phyloP scores from a whole-genome alignment of 2,888 invertebrate species.

The Eudemis profundana region DNA sequence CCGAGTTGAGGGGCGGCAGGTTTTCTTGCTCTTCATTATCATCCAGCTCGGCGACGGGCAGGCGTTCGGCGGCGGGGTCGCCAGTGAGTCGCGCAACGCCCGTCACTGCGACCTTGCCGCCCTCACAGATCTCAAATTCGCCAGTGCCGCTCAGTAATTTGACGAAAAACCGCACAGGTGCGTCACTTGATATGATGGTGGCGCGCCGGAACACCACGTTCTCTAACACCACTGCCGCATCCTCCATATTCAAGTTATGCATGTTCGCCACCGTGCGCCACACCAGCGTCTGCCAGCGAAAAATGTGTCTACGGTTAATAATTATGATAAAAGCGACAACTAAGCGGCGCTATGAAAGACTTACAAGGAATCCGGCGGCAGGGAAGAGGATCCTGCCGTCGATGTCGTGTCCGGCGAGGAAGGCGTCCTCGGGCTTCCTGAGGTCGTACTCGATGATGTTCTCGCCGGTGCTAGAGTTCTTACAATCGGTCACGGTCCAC shows the following conservation, averaged over 20 bases:
- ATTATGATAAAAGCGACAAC: background rate
- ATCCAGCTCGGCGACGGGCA: constrained; percentile 73
- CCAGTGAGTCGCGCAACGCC: constrained; percentile 89
- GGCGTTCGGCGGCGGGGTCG: constrained; percentile 86
- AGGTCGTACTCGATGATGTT: too few relatives aligned
- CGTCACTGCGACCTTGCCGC: constrained; percentile 92
- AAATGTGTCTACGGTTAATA: constrained; percentile 87
- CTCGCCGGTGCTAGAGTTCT: constrained; percentile 88
- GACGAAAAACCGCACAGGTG: constrained; percentile 91
- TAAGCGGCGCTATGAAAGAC: constrained; percentile 47
- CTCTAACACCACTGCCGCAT: too few relatives aligned
- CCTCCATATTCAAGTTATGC: constrained; percentile 89
- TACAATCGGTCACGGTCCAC: constrained; percentile 94
- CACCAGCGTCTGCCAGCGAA: too few relatives aligned
- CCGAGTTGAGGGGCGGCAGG: constrained; percentile 83
- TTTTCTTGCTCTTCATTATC: constrained; percentile 65
- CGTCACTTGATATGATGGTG: constrained; percentile 95
- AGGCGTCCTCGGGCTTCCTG: too few relatives aligned
- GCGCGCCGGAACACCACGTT: constrained; percentile 96
- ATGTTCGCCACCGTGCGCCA: too few relatives aligned
- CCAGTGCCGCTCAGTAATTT: constrained; percentile 93
- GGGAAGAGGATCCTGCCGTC: constrained; percentile 97
- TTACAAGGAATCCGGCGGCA: too few relatives aligned
- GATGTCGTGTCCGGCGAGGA: constrained; percentile 94
- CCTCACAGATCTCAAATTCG: constrained; percentile 96